Percentiles rank a stretch among this genome's conserved stretches.
phyloP scores from a whole-genome alignment of 2,888 invertebrate species.

The Odontomyia ornata region DNA sequence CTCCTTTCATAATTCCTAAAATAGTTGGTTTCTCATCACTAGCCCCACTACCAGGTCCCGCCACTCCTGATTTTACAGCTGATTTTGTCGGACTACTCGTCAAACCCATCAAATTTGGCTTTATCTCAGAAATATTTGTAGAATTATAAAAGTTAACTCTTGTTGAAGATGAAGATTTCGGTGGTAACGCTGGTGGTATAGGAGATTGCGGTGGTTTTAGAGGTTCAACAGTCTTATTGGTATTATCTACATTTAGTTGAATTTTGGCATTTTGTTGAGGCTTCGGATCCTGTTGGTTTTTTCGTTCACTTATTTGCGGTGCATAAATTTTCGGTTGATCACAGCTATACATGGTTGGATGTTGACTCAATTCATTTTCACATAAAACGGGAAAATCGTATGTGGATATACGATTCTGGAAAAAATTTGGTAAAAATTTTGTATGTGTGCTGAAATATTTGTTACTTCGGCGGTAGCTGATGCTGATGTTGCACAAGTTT shows the following conservation, averaged over 20 bases:
- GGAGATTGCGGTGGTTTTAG: not conserved
- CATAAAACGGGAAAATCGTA: constrained; percentile 51
- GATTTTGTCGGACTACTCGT: not conserved
- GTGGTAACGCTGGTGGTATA: not conserved
- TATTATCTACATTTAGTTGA: not conserved
- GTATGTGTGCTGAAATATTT: not conserved
- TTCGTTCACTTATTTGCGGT: constrained; percentile 11
- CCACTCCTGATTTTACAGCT: not conserved
- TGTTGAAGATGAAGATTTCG: constrained; percentile 19
- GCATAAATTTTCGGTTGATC: constrained; percentile 27
- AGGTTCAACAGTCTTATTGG: not conserved
- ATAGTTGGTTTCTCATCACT: not conserved
- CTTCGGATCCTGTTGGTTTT: not conserved
- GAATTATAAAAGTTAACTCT: constrained; percentile 13
- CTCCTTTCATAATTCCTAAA: not conserved
- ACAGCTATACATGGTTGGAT: constrained; percentile 16
- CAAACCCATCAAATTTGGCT: not conserved
- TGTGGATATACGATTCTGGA: constrained; percentile 52
- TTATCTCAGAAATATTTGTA: not conserved
- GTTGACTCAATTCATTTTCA: constrained; percentile 50
- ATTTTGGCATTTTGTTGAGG: not conserved
- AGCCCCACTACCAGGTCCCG: not conserved
- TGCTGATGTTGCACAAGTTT: not conserved
- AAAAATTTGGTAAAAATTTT: constrained; percentile 1
- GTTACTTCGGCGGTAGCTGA: not conserved